phyloP scores from a whole-genome alignment of 2,797 vertebrate genomes.

The Bovichtus variegatus region DNA sequence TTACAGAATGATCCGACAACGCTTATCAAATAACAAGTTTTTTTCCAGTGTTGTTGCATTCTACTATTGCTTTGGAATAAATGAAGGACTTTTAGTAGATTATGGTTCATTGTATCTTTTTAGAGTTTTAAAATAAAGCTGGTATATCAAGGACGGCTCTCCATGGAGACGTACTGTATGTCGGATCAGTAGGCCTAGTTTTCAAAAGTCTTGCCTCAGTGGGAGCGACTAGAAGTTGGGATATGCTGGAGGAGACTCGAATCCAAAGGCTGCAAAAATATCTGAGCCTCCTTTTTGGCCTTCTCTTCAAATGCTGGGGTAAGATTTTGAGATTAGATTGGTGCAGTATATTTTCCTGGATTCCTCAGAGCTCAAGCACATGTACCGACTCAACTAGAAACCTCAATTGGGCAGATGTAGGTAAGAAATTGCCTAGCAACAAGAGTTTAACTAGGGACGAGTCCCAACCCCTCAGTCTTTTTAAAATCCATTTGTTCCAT shows the following conservation, averaged over 20 bases:
- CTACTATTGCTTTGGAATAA: background rate
- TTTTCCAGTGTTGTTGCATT: background rate
- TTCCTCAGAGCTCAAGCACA: background rate
- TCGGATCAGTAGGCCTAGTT: background rate
- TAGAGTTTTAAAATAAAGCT: background rate
- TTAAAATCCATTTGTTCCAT: background rate
- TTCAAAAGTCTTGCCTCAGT: background rate
- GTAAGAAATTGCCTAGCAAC: background rate
- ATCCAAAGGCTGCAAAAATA: background rate
- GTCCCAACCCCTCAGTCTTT: background rate
- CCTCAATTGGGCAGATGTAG: background rate
- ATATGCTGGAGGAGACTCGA: background rate
- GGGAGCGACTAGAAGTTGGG: background rate
- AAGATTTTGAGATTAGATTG: background rate
- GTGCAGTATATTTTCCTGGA: background rate
- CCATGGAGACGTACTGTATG: background rate
- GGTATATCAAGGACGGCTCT: background rate
- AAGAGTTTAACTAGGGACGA: background rate
- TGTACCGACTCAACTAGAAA: background rate
- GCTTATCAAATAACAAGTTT: constrained; percentile 13
- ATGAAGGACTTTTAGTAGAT: background rate
- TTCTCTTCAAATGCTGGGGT: background rate
- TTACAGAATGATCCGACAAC: constrained; percentile 6
- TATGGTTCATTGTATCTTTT: background rate
- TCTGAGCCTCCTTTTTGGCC: background rate